A percentile compares a stretch with the other conserved stretches of the same genome.
phyloP scores from a whole-genome alignment of 2,797 vertebrate genomes.

The Naso thynnoides region DNA sequence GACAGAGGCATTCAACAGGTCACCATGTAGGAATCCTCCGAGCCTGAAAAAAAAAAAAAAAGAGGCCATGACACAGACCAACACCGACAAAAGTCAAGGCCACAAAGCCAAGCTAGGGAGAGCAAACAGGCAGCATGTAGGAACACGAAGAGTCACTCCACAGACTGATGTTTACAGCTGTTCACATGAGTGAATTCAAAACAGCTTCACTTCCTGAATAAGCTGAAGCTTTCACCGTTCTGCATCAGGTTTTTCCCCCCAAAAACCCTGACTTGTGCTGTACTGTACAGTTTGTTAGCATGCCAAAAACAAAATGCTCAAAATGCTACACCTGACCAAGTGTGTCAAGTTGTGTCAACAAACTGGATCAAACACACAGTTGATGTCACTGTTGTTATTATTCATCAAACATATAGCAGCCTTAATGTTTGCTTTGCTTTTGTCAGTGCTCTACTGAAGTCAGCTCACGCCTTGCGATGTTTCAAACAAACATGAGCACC shows the following conservation, averaged over 20 bases:
- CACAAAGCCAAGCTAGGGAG: slow-evolving; percentile 66
- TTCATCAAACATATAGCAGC: background rate
- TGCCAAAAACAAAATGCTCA: background rate
- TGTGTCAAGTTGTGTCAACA: background rate
- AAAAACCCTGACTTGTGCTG: background rate
- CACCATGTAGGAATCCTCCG: slow-evolving; percentile 93
- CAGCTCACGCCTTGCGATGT: background rate
- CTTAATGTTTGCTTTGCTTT: slow-evolving; percentile 4
- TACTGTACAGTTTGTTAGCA: background rate
- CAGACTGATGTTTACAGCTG: slow-evolving; percentile 42
- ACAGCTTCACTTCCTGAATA: slow-evolving; percentile 12
- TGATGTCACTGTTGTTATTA: background rate
- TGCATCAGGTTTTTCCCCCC: background rate
- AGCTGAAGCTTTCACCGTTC: background rate
- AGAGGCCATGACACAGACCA: slow-evolving; percentile 72
- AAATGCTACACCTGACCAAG: background rate
- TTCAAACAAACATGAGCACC: background rate
- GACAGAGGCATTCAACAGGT: slow-evolving; percentile 93
- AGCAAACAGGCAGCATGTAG: slow-evolving; percentile 76
- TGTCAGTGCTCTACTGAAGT: background rate
- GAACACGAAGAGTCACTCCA: slow-evolving; percentile 63
- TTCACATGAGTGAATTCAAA: slow-evolving; percentile 46
- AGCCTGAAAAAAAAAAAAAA: slow-evolving; percentile 82
- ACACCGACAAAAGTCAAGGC: slow-evolving; percentile 73
- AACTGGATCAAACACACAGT: background rate